Conservation (phyloP, 2,888 invertebrate genomes). For the Parnassius smintheus region DNA sequence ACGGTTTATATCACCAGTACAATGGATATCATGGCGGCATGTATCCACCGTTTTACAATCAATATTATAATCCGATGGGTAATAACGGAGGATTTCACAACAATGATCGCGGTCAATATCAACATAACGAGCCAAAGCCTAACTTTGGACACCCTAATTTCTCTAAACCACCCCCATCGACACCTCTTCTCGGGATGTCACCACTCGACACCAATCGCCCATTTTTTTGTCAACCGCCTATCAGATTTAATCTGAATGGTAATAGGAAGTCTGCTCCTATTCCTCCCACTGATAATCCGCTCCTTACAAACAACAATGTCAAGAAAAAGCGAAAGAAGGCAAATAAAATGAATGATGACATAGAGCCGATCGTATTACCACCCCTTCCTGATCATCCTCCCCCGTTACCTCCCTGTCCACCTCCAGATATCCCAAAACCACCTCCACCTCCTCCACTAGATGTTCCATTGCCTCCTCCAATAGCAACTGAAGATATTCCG, state of each 20-base stretch:
- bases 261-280: slow-evolving; percentile 65
- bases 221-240: slow-evolving; percentile 69
- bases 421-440: slow-evolving; percentile 65
- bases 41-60: slow-evolving; percentile 74
- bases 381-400: slow-evolving; percentile 82
- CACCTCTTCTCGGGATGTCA: slow-evolving; percentile 69
- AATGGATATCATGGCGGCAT: slow-evolving; percentile 68
- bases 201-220: slow-evolving; percentile 68
- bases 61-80: slow-evolving; percentile 69
- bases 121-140: slow-evolving; percentile 52
- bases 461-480: slow-evolving; percentile 69
- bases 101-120: slow-evolving; percentile 56
- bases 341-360: slow-evolving; percentile 81
- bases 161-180: slow-evolving; percentile 58
- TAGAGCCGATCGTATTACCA: slow-evolving; percentile 52
- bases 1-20: slow-evolving; percentile 64
- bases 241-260: slow-evolving; percentile 72
- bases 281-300: slow-evolving; percentile 65
- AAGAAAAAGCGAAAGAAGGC: slow-evolving; percentile 89
- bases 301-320: slow-evolving; percentile 68
- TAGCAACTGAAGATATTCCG: slow-evolving; percentile 67
- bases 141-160: slow-evolving; percentile 56
- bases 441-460: slow-evolving; percentile 51
- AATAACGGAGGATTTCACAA: slow-evolving; percentile 42
- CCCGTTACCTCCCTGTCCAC: slow-evolving; percentile 75